Evolutionary conservation across 2,797 vertebrate genomes (phyloP), one percentile per base, ranked within the genome.

Genomic region (Eutrigla gurnardus): DNA sequence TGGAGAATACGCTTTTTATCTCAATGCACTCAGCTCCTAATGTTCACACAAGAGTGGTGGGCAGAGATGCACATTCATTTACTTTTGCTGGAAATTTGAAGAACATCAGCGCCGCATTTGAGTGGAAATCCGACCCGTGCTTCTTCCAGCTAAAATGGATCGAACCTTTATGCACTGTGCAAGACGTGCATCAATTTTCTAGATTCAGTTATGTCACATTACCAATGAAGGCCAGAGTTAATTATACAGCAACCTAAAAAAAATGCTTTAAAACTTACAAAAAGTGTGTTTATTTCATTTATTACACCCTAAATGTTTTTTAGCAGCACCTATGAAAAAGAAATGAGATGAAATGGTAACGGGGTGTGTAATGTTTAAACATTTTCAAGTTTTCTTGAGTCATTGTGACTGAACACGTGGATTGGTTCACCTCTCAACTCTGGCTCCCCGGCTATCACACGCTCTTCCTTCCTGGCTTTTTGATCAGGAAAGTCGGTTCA

Each of bases 401-500:
- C 63, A 55, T 13, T 36, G 49, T 52, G 35, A 70, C 18, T 55
- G 18, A 50, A 60, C 67, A 66, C 62, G 18, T 8, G 10, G 33
- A 43, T 62, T 66, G 37, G 57, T 78, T 68, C 46, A 17, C 45
- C 62, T 40, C 37, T 54, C n/a, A 55, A 32, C 54, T 71, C 32
- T n/a, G n/a, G n/a, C 32, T 60, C 53, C 14, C 43, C 2, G 47
- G 58, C 55, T 45, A 33, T 63, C n/a, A n/a, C n/a, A n/a, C n/a
- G n/a, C n/a, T n/a, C n/a, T n/a, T n/a, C n/a, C 36, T 62, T 47
- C 18, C 12, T 32, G 32, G 17, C n/a, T 4, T 72, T 73, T 59
- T 53, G 65, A 75, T 63, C 49, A 15, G 39, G 32, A 62, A 70
- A 46, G 57, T 58, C 46, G 63, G 33, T 58, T 63, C 52, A 37